phyloP scores from a whole-genome alignment of 1,140 invertebrate genomes.

The Drosophila nigromelanica region DNA sequence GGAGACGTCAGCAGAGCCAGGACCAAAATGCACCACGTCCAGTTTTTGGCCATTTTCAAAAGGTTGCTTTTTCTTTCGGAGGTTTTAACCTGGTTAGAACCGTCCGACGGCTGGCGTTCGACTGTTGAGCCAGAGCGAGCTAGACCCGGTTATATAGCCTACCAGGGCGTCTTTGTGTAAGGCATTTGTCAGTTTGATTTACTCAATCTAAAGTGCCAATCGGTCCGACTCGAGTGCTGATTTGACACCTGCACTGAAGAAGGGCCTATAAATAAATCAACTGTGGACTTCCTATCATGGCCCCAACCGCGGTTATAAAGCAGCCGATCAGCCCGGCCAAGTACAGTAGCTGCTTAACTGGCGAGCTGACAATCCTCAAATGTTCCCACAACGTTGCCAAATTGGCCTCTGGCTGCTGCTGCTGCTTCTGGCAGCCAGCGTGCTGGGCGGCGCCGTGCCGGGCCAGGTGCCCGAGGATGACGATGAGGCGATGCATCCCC shows the following conservation, averaged over 20 bases:
- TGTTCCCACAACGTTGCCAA: conserved; percentile 31
- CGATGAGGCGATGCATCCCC: conserved; percentile 68
- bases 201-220: conserved; percentile 58
- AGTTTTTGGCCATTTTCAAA: conserved; percentile 29
- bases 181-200: conserved; percentile 62
- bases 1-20: conserved; percentile 8
- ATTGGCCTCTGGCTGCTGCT: conserved; percentile 2
- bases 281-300: conserved; percentile 27
- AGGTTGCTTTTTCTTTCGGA: not conserved
- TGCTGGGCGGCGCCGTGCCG: conserved; percentile 54
- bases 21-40: conserved; percentile 24
- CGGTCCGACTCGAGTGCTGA: conserved; percentile 56
- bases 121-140: conserved; percentile 40
- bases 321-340: conserved; percentile 2
- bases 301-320: conserved; percentile 51
- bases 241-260: conserved; percentile 45
- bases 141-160: conserved; percentile 63
- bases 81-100: conserved; percentile 4
- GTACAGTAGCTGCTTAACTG: conserved; percentile 56
- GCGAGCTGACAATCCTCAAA: conserved; percentile 37
- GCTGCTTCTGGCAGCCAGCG: conserved; percentile 34
- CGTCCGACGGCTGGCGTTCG: conserved; percentile 24
- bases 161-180: conserved; percentile 4
- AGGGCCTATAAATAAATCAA: conserved; percentile 46
- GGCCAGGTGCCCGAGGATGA: conserved; percentile 22